Percentiles rank a stretch among this genome's conserved stretches.
Conservation (phyloP, 92 coral and sea anemone genomes). For the Paragorgia papillata region DNA sequence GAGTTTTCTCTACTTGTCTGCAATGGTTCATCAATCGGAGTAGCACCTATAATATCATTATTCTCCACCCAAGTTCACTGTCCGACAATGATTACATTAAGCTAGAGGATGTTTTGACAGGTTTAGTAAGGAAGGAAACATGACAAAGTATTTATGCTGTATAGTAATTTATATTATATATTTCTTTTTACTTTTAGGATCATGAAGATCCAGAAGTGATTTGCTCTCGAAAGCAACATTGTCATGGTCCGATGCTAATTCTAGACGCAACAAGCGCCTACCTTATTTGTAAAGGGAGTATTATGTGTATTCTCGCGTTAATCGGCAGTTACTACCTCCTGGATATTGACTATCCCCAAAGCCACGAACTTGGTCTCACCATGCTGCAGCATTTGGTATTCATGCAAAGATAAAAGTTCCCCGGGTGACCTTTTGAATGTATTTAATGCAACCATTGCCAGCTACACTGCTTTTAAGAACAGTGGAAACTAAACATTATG, state of each 20-base stretch:
- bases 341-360: constrained; percentile 10
- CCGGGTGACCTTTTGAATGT: constrained; percentile 9
- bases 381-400: constrained; percentile 4
- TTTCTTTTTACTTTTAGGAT: constrained; percentile 1
- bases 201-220: constrained; percentile 23
- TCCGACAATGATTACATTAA: too few species aligned
- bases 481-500: background rate
- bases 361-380: constrained; percentile 13
- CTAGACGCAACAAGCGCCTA: background rate
- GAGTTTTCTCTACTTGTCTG: too few species aligned
- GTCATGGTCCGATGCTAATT: background rate
- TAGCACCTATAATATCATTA: too few species aligned
- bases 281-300: background rate
- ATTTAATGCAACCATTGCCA: background rate
- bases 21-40: too few species aligned
- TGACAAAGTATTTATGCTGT: too few species aligned
- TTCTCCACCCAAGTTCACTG: too few species aligned
- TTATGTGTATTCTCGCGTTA: background rate
- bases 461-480: background rate
- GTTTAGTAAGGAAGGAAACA: too few species aligned
- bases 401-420: background rate
- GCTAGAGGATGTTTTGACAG: too few species aligned
- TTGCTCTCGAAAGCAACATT: background rate
- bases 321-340: constrained; percentile 5
- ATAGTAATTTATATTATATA: too few species aligned